These are phyloP conservation scores for Tortrix viridana DNA, from an alignment of 2,888 invertebrate genomes.

Conservation along the genomic window DNA sequence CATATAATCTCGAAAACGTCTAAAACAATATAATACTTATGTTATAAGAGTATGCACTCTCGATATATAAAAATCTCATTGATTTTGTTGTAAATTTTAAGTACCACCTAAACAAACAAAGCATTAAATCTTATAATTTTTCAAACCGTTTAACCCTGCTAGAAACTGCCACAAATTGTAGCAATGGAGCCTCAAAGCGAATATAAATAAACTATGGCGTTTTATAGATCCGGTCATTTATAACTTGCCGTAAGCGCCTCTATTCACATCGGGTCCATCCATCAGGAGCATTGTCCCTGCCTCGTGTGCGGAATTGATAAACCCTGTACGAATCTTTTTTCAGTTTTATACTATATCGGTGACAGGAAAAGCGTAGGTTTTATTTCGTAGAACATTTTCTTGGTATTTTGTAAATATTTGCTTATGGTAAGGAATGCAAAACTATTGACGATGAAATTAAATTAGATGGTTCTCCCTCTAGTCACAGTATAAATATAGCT, in stretches of 20 bases:
- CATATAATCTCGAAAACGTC: no score
- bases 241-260: slow-evolving; percentile 52
- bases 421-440: no score
- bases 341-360: slow-evolving; percentile 11
- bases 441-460: no score
- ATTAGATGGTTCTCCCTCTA: no score
- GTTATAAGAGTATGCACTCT: no score
- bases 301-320: slow-evolving; percentile 49
- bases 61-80: no score
- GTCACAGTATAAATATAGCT: no score
- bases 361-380: background rate
- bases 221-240: slow-evolving; percentile 54
- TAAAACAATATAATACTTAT: no score
- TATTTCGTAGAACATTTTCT: background rate
- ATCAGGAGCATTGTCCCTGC: slow-evolving; percentile 57
- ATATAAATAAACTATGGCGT: slow-evolving; percentile 29
- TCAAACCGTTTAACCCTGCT: background rate
- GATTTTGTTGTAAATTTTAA: no score
- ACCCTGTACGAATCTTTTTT: slow-evolving; percentile 40
- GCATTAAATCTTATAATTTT: no score
- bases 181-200: slow-evolving; percentile 20
- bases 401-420: no score
- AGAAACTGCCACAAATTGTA: slow-evolving; percentile 24
- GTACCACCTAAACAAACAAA: no score
- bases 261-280: slow-evolving; percentile 57